Conservation (phyloP, 2,888 invertebrate genomes). For the Tachina lurida region DNA sequence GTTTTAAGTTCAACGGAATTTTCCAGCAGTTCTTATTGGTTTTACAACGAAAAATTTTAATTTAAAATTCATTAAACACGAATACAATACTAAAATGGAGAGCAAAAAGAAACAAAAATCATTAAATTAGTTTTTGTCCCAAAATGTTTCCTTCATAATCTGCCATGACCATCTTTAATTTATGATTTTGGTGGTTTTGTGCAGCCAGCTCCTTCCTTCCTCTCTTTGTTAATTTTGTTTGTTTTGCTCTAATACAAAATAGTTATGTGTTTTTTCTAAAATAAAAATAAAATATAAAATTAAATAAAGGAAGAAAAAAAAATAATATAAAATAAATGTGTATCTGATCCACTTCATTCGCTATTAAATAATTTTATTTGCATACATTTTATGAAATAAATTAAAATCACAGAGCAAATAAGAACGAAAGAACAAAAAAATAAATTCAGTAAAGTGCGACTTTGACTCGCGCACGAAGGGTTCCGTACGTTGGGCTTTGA, state of each 20-base stretch:
- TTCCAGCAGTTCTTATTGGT: constrained; percentile 5
- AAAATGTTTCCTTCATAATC: constrained; percentile 37
- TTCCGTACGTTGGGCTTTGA: no score
- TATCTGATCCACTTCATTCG: constrained; percentile 50
- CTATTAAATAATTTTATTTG: constrained; percentile 62
- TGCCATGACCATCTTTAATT: constrained; percentile 45
- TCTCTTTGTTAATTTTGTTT: constrained; percentile 3
- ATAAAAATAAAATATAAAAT: background rate
- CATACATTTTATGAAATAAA: constrained; percentile 57
- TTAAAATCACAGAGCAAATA: constrained; percentile 28
- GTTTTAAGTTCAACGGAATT: background rate
- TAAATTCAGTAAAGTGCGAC: no score
- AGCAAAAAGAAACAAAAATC: constrained; percentile 12
- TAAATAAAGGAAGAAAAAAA: no score
- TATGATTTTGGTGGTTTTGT: constrained; percentile 2
- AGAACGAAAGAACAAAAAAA: constrained; percentile 11
- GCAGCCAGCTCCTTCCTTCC: no score
- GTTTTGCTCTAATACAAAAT: constrained; percentile 55
- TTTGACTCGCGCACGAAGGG: no score
- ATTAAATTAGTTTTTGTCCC: constrained; percentile 8
- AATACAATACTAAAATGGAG: background rate
- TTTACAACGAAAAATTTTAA: constrained; percentile 3
- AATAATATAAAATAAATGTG: background rate
- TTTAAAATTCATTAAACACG: constrained; percentile 15
- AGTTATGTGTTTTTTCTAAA: constrained; percentile 21